Conservation (phyloP, 2,888 invertebrate species). For the Ramazzottius varieornatus region DNA sequence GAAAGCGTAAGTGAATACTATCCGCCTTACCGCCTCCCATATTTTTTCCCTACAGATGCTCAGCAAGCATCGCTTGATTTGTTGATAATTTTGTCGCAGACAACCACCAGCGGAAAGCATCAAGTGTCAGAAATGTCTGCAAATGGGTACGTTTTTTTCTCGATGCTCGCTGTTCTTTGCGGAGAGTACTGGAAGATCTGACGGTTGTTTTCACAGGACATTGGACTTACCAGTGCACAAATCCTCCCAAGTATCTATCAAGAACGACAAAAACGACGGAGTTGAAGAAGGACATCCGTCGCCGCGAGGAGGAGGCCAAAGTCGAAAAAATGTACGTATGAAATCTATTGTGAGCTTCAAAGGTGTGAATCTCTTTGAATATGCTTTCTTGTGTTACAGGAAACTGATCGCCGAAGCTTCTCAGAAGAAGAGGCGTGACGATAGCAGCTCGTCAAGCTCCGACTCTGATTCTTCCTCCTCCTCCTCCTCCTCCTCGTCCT, state of each 20-base stretch:
- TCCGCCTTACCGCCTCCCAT: too few relatives aligned
- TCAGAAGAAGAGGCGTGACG: not conserved
- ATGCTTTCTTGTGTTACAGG: too few relatives aligned
- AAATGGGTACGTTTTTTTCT: constrained; percentile 45
- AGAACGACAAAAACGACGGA: constrained; percentile 54
- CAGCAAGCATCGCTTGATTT: too few relatives aligned
- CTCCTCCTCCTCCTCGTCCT: not conserved
- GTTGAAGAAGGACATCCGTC: constrained; percentile 38
- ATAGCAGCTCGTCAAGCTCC: not conserved
- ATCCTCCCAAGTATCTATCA: constrained; percentile 59
- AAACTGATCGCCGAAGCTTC: not conserved
- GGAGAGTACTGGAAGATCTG: not conserved
- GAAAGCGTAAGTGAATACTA: too few relatives aligned
- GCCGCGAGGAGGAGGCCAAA: constrained; percentile 23
- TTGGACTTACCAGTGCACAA: constrained; percentile 78
- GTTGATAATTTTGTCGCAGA: not conserved
- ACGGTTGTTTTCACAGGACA: constrained; percentile 25
- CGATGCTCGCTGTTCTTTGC: too few relatives aligned
- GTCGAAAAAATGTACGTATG: constrained; percentile 13
- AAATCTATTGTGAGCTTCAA: too few relatives aligned
- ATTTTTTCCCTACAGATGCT: too few relatives aligned
- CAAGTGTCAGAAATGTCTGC: constrained; percentile 69
- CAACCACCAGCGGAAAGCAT: constrained; percentile 20
- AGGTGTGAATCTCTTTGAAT: not conserved
- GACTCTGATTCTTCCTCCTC: not conserved